Percentiles rank a stretch among this genome's conserved stretches.
phyloP scores from a whole-genome alignment of 2,113 vertebrate genomes.

The Rhabdomys dilectus region DNA sequence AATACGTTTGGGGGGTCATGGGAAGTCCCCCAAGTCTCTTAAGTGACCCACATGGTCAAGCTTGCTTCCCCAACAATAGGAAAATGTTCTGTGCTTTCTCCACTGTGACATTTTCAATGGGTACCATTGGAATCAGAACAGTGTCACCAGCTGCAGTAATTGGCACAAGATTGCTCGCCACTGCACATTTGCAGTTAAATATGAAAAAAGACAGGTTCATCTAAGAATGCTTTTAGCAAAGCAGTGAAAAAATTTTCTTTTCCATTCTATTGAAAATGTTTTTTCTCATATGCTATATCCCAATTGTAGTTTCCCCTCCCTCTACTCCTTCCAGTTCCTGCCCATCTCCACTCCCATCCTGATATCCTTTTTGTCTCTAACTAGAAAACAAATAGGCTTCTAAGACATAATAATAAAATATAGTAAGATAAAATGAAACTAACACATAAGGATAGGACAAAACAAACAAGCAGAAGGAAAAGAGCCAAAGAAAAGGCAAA shows the following conservation, averaged over 20 bases:
- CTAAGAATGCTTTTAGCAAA: slow-evolving; percentile 27
- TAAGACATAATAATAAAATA: background rate
- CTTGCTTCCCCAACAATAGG: background rate
- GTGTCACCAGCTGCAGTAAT: background rate
- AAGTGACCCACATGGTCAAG: background rate
- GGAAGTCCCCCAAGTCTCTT: background rate
- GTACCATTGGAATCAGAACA: background rate
- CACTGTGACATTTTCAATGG: background rate
- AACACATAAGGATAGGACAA: background rate
- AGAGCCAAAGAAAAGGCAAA: background rate
- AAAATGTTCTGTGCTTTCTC: background rate
- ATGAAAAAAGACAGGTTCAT: slow-evolving; percentile 11
- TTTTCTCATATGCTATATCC: background rate
- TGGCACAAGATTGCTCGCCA: background rate
- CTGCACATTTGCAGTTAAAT: background rate
- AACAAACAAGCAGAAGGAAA: background rate
- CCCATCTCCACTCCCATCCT: background rate
- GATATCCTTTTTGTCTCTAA: background rate
- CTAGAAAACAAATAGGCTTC: background rate
- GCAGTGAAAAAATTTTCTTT: background rate
- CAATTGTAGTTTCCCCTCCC: background rate
- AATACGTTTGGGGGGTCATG: background rate
- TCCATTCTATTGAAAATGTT: background rate
- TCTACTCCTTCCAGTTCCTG: background rate
- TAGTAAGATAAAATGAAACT: background rate